Percentiles rank a stretch among this genome's conserved stretches.
These are phyloP conservation scores for Mastomys natalensis DNA, from an alignment of 2,113 vertebrate species.

Conservation along the genomic window DNA sequence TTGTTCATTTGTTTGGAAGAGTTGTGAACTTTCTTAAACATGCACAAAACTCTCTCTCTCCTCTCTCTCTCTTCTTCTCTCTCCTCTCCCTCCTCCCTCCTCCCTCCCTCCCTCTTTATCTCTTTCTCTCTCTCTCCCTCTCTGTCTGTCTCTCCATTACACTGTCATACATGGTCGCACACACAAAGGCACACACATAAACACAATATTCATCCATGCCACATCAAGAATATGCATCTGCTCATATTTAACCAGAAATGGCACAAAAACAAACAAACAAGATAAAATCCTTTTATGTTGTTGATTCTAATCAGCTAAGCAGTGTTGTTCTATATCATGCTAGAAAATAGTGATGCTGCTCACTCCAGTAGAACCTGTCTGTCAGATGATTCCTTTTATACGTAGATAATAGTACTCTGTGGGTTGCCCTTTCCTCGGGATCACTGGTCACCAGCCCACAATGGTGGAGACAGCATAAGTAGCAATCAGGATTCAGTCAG, in stretches of 20 bases:
- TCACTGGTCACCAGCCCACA: no score
- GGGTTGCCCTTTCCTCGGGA: no score
- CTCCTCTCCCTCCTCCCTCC: no score
- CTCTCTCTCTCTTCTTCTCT: no score
- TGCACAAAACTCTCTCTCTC: neutral
- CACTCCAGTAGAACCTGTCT: neutral
- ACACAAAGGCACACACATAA: neutral
- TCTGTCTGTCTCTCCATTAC: no score
- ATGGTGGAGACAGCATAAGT: no score
- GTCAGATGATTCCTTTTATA: neutral
- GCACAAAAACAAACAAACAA: neutral
- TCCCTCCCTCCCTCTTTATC: no score
- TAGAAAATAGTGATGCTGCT: neutral
- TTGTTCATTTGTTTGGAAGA: conserved; percentile 50
- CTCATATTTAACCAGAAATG: neutral
- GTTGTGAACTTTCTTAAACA: neutral
- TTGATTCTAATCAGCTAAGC: neutral
- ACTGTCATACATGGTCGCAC: neutral
- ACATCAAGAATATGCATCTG: neutral
- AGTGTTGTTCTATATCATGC: neutral
- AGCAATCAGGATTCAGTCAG: no score
- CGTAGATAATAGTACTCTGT: neutral
- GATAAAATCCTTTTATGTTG: neutral
- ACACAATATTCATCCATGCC: neutral
- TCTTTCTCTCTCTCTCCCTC: no score